Conservation (phyloP, 2,113 vertebrate genomes). For the Apodemus speciosus region DNA sequence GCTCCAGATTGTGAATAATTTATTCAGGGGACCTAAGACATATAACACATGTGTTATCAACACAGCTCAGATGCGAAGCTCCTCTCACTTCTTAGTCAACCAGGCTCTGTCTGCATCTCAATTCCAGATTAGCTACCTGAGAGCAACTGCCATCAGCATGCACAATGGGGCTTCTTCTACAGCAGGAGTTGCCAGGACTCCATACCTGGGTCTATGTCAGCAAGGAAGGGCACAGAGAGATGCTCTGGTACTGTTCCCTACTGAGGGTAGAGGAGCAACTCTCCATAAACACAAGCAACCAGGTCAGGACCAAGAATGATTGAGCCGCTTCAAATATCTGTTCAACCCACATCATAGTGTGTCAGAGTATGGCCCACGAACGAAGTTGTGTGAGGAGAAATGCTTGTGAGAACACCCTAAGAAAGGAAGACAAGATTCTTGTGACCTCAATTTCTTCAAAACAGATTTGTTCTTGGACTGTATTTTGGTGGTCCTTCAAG, state of each 20-base stretch:
- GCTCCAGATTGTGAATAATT: background rate
- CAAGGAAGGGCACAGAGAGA: background rate
- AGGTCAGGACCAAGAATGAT: background rate
- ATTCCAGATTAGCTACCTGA: background rate
- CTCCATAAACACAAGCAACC: background rate
- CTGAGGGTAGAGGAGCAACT: background rate
- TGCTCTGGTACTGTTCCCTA: too few species aligned
- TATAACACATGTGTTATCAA: background rate
- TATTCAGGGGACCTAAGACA: background rate
- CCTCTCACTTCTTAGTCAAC: background rate
- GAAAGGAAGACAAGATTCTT: background rate
- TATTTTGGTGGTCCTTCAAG: background rate
- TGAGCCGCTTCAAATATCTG: background rate
- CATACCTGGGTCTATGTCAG: background rate
- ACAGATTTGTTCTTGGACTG: background rate
- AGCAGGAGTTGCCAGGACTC: background rate
- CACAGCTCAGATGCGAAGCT: too few species aligned
- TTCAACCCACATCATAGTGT: background rate
- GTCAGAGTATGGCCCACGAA: background rate
- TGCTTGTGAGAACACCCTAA: background rate
- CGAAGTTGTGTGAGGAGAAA: background rate
- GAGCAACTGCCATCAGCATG: background rate
- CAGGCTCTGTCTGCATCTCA: background rate
- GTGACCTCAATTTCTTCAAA: background rate
- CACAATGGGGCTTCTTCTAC: accelerated